phyloP scores from a whole-genome alignment of 1,140 invertebrate species.

The Pemphigus obesinymphae region DNA sequence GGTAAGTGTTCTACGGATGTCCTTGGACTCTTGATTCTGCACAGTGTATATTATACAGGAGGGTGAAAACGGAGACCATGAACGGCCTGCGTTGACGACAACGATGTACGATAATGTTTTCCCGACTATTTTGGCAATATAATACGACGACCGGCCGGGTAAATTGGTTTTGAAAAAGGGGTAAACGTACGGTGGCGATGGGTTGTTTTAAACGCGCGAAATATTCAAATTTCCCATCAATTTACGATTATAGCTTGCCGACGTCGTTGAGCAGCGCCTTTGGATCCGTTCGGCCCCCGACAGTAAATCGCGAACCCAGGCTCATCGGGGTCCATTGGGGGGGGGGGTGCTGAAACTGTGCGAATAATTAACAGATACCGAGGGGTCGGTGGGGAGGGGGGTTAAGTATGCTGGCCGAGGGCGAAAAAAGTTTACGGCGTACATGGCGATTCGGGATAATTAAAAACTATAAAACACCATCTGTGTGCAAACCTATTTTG shows the following conservation, averaged over 20 bases:
- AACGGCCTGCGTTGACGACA: too few species aligned
- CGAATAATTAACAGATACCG: neutral
- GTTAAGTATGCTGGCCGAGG: too few species aligned
- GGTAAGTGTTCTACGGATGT: too few species aligned
- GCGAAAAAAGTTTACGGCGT: neutral
- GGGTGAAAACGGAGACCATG: too few species aligned
- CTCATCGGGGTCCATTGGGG: neutral
- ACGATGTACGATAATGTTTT: too few species aligned
- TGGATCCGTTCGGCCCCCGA: neutral
- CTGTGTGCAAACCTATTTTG: neutral
- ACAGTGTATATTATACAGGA: too few species aligned
- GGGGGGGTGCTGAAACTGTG: too few species aligned
- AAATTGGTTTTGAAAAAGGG: neutral
- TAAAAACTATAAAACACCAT: constrained; percentile 26
- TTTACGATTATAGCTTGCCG: neutral
- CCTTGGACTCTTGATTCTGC: too few species aligned
- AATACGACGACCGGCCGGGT: too few species aligned
- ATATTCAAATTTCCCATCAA: constrained; percentile 5
- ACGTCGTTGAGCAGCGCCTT: neutral
- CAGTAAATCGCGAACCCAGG: neutral
- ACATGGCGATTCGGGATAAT: neutral
- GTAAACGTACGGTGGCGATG: neutral
- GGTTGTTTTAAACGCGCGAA: neutral
- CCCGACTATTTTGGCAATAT: too few species aligned
- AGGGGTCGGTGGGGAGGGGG: neutral